Percentiles rank a stretch among this genome's conserved stretches.
These are phyloP conservation scores for Erannis defoliaria DNA, from an alignment of 2,888 invertebrate species.

Conservation along the genomic window DNA sequence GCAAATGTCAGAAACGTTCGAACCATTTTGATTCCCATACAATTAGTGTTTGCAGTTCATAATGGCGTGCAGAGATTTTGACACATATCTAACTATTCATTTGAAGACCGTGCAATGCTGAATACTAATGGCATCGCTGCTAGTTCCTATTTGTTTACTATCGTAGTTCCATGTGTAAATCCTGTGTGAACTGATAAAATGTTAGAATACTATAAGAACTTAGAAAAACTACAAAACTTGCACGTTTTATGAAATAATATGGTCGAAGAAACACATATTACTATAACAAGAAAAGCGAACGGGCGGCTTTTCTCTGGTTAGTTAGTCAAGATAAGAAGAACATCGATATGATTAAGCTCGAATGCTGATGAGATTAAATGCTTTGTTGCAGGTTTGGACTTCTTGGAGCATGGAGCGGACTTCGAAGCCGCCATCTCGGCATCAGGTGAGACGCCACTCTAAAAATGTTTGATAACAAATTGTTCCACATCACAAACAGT, in stretches of 20 bases:
- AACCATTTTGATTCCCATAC: slow-evolving; percentile 31
- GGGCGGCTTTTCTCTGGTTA: slow-evolving; percentile 61
- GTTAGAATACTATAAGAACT: slow-evolving; percentile 1
- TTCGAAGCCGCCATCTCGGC: slow-evolving; percentile 91
- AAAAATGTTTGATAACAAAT: slow-evolving; percentile 21
- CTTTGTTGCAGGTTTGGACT: slow-evolving; percentile 88
- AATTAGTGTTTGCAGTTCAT: slow-evolving; percentile 32
- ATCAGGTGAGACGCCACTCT: slow-evolving; percentile 83
- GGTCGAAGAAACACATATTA: slow-evolving; percentile 44
- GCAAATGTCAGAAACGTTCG: slow-evolving; percentile 35
- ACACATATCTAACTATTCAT: slow-evolving; percentile 36
- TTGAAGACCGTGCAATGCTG: slow-evolving; percentile 36
- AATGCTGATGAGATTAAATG: slow-evolving; percentile 25
- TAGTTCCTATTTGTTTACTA: slow-evolving; percentile 43
- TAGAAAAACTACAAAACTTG: too few species aligned
- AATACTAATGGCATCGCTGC: slow-evolving; percentile 47
- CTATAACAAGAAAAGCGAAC: slow-evolving; percentile 46
- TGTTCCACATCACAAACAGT: slow-evolving; percentile 14
- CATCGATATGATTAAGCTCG: not conserved
- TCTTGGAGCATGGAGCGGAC: slow-evolving; percentile 91
- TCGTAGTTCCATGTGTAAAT: slow-evolving; percentile 10
- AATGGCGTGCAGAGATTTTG: slow-evolving; percentile 40
- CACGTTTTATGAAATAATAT: slow-evolving; percentile 39
- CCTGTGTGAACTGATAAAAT: slow-evolving; percentile 7
- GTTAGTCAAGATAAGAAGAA: slow-evolving; percentile 20